Base-by-base conservation (phyloP, 2,888 invertebrate species). In the Lydus trimaculatus region DNA sequence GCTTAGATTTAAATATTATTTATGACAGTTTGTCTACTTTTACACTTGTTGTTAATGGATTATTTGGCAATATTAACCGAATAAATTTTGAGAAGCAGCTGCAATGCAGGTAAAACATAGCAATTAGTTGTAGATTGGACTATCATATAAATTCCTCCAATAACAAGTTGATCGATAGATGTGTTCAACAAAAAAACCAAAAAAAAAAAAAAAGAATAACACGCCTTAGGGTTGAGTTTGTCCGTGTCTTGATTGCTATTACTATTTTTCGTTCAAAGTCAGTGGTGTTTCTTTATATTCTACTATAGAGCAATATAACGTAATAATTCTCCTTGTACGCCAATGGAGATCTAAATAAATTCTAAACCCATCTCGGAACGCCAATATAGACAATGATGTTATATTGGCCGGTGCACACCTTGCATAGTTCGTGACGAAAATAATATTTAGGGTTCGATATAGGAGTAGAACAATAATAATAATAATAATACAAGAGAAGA, bases 401-500 rank as follows among this genome's bases (percentile, higher is more conserved):
- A 81, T 81, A 81, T 81, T 80, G 80, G 81, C 75, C 78, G 73
- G 73, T 71, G 78, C 80, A 81, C 81, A 81, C 82, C 81, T 82
- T 81, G 80, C 80, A 79, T 75, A 76, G 76, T 80, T 78, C 82
- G 82, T 81, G 82, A 82, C 81, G 73, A 75, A 82, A 81, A 82
- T 82, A 82, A 80, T 80, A 80, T 80, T 80, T 76, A 79, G 74
- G 72, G 31, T 36, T 68, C 73, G 69, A 71, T 69, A 59, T 59
- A 31, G 15, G 63, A 66, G 67, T 15, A 31, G n/a, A 23, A 43
- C 13, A 25, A 31, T 61, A 60, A 67, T 64, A 65, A 67, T 72
- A 72, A 72, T 70, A 74, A 68, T 61, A 73, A 71, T 70, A 66
- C 62, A 6, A 1, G 36, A n/a, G 17, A 7, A 36, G 36, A 36